Base-by-base conservation (phyloP, 2,113 vertebrate genomes). In the Rhinopomastus cyanomelas region DNA sequence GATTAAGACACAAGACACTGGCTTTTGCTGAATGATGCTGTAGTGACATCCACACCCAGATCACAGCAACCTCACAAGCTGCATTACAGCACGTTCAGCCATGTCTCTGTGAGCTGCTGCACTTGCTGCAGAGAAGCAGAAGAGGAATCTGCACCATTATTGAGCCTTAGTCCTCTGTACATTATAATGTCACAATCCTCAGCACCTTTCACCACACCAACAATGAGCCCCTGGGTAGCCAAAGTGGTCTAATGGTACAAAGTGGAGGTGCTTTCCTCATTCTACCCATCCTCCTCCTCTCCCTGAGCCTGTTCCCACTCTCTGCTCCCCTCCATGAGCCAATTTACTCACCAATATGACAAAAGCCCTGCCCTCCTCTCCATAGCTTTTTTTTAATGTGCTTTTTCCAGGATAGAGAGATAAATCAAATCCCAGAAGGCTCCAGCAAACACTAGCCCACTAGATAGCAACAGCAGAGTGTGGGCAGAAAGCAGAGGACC, bases 401-500 rank as follows among this genome's bases (percentile, higher is more conserved):
- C 44, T 87, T 75, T 72, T 92, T 74, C 42, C 60, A 39, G 53
- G 46, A 68, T 65, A 81, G 39, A 44, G 53, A 72, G 39, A 90
- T 57, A 61, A 86, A 94, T 53, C 53, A 84, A 23, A 6, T n/a
- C 76, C 29, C 42, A 78, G 84, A 90, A 90, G 81, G 87, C 62
- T 84, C 46, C 57, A 46, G 62, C 57, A 75, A 86, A 79, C 86
- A 60, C 39, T 1, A 86, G 34, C 66, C 78, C 36, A 3, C 1
- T 2, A 61, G 74, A 85, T 2, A n/a, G 52, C 73, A 53, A 73
- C 69, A 86, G 88, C 67, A 76, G 74, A 79, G 69, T 69, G 52
- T 2, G 44, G 77, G 65, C 84, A 92, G 92, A 88, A 86, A 92
- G 88, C 77, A 67, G 69, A 91, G 74, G 77, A 94, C 46, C 92